Percentiles rank a stretch among this genome's conserved stretches.
Conservation (phyloP, 2,888 invertebrate genomes). For the Parascotia fuliginaria region DNA sequence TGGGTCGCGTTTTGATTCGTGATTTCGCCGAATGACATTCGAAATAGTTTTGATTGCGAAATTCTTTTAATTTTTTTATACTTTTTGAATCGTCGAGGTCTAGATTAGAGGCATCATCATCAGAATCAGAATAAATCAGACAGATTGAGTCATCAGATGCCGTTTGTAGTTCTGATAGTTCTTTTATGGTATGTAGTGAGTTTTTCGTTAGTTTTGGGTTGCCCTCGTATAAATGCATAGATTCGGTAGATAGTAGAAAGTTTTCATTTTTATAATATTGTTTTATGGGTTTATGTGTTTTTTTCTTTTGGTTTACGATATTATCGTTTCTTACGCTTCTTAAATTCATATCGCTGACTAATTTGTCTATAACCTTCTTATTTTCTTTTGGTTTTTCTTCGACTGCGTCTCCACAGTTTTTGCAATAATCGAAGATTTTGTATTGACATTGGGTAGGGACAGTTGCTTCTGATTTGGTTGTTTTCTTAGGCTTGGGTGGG, state of each 20-base stretch:
- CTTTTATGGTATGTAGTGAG: slow-evolving; percentile 66
- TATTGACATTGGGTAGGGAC: slow-evolving; percentile 39
- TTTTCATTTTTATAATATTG: slow-evolving; percentile 75
- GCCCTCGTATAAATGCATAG: slow-evolving; percentile 44
- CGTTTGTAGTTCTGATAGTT: slow-evolving; percentile 53
- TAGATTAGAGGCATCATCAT: slow-evolving; percentile 49
- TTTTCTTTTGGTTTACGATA: slow-evolving; percentile 17
- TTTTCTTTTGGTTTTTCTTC: slow-evolving; percentile 1
- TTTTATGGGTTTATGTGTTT: slow-evolving; percentile 43
- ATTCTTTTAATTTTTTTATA: slow-evolving; percentile 69
- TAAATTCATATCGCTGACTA: slow-evolving; percentile 24
- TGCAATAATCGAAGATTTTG: slow-evolving; percentile 43
- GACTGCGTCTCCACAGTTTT: slow-evolving; percentile 61
- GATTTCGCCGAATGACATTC: slow-evolving; percentile 86
- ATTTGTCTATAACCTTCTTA: slow-evolving; percentile 11
- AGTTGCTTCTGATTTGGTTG: slow-evolving; percentile 63
- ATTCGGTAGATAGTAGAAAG: slow-evolving; percentile 57
- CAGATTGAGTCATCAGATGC: slow-evolving; percentile 44
- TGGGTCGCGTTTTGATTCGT: slow-evolving; percentile 55
- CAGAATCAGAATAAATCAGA: slow-evolving; percentile 49
- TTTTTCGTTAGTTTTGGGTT: slow-evolving; percentile 43
- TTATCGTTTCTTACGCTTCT: slow-evolving; percentile 39
- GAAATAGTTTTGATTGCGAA: slow-evolving; percentile 85
- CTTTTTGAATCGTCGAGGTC: slow-evolving; percentile 52
- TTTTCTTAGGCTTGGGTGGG: slow-evolving; percentile 53